Conservation (phyloP, 2,797 vertebrate genomes). For the Chrosomus eos region DNA sequence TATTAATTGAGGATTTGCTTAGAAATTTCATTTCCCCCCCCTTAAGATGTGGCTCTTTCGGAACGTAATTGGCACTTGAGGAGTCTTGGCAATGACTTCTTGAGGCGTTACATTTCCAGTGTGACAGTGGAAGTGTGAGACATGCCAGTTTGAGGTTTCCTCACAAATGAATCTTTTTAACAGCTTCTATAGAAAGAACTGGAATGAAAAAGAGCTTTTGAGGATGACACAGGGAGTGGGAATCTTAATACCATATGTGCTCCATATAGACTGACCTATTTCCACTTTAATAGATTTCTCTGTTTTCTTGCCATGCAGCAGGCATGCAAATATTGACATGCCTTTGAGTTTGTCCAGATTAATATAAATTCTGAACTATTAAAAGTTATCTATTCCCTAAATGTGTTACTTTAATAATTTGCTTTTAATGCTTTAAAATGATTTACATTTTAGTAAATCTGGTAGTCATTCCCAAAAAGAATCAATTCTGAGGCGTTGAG, state of each 20-base stretch:
- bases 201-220: neutral
- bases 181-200: slow-evolving; percentile 7
- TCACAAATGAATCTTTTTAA: neutral
- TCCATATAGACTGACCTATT: slow-evolving; percentile 17
- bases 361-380: neutral
- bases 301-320: slow-evolving; percentile 1
- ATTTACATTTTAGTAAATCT: neutral
- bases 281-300: neutral
- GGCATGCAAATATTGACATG: neutral
- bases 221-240: neutral
- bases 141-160: slow-evolving; percentile 19
- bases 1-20: neutral
- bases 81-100: neutral
- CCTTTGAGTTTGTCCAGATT: neutral
- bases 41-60: neutral
- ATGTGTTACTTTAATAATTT: too few species aligned
- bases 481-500: neutral
- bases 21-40: neutral
- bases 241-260: slow-evolving; percentile 18
- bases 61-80: neutral
- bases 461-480: neutral
- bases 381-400: neutral
- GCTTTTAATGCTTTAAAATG: neutral
- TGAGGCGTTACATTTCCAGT: slow-evolving; percentile 24
- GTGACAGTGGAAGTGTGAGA: slow-evolving; percentile 17